Base-by-base conservation (phyloP, 2,888 invertebrate species). In the Cryptops parisi region DNA sequence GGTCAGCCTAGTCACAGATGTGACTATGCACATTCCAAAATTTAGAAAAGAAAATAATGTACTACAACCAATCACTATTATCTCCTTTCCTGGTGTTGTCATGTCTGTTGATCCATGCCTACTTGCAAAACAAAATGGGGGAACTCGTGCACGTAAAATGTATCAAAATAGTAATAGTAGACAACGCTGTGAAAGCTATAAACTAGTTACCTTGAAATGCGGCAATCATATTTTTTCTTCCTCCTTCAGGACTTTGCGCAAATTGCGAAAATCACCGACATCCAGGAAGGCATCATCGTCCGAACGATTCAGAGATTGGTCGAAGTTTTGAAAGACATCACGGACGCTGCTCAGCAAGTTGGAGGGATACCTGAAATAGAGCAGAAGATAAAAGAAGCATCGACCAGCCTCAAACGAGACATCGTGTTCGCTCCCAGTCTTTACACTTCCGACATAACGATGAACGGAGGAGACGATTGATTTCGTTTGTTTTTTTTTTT, bases 201-300 rank as follows among this genome's bases (percentile, higher is more conserved):
- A 15, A 33, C 15, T 33, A 6, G 6, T 6, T 33, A 33, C 15
- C 15, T 33, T 44, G 21, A 2, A 15, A 19, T 5, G 41, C 19
- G 2, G 49, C 23, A 47, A 45, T 41, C 44, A 9, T 24, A 43
- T 45, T 39, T 24, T 2, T 51, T 40, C 53, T 54, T 58, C 55
- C 56, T 40, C 56, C 65, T 64, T 17, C 67, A 90, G 76, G 85
- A 91, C 0, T 98, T 98, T 70, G 80, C 86, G 0, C 85, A 91
- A 64, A 94, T 98, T 55, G 91, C 90, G 80, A 76, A 81, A 60
- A 71, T 90, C 52, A 96, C 94, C 0, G 88, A 91, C 58, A 83
- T 94, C 0, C 96, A 98, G 67, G 98, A 98, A 68, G 98, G 98
- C 1, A 87, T 96, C 57, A 96, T 98, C 62, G 97, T 98, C 0